phyloP scores from a whole-genome alignment of 2,797 vertebrate species.

The Monodelphis domestica region DNA sequence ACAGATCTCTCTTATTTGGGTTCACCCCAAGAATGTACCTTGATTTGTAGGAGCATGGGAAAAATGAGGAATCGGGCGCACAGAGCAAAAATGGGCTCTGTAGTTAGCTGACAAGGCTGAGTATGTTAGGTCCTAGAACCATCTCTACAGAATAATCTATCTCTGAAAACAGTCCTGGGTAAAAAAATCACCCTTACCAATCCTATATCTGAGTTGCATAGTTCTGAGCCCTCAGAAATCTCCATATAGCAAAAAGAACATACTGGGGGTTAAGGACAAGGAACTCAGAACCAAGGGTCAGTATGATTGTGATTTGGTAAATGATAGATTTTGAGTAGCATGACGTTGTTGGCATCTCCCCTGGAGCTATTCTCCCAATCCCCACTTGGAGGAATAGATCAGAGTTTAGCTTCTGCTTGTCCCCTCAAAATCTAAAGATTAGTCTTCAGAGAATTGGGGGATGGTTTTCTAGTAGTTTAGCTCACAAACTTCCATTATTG shows the following conservation, averaged over 20 bases:
- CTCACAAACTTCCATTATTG: not conserved
- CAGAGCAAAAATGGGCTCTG: not conserved
- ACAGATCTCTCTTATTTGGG: not conserved
- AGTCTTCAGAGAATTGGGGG: not conserved
- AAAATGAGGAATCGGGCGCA: too few relatives aligned
- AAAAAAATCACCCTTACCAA: too few relatives aligned
- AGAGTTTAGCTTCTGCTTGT: not conserved
- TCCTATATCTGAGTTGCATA: too few relatives aligned
- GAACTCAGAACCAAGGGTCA: not conserved
- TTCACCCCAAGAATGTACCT: not conserved
- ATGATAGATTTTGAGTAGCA: too few relatives aligned
- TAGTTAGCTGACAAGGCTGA: not conserved
- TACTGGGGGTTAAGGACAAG: not conserved
- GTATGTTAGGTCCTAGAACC: not conserved
- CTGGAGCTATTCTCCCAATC: not conserved
- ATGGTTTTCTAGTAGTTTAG: not conserved
- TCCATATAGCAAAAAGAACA: not conserved
- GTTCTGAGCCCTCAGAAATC: too few relatives aligned
- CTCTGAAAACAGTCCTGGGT: too few relatives aligned
- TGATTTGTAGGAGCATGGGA: not conserved
- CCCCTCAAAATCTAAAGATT: not conserved
- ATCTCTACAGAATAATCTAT: too few relatives aligned
- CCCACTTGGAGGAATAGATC: not conserved
- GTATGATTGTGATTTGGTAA: not conserved
- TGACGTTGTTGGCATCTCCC: too few relatives aligned